Conservation (phyloP, 2,113 vertebrate species). For the Malurus alboscapulatus region DNA sequence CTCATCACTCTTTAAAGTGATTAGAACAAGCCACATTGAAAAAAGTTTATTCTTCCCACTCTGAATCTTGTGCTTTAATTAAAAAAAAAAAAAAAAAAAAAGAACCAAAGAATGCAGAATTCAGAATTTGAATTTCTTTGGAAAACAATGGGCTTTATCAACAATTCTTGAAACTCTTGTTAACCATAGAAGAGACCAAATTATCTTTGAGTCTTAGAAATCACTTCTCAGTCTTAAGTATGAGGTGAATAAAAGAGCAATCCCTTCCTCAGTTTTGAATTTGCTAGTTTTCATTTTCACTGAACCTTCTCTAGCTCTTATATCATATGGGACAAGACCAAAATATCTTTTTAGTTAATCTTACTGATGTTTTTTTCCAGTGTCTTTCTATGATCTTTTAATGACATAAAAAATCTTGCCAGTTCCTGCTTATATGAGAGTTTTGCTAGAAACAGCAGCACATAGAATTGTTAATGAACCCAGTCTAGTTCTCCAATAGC, state of each 20-base stretch:
- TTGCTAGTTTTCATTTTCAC: neutral
- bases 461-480: neutral
- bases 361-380: neutral
- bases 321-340: neutral
- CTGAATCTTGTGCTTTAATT: neutral
- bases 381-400: neutral
- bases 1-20: neutral
- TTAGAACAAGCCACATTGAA: neutral
- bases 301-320: neutral
- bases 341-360: neutral
- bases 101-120: neutral
- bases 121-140: neutral
- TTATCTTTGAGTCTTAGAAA: neutral
- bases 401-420: neutral
- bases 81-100: too few relatives aligned
- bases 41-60: neutral
- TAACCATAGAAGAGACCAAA: neutral
- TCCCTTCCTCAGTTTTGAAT: neutral
- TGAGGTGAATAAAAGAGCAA: neutral
- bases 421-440: neutral
- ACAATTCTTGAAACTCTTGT: neutral
- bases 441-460: neutral
- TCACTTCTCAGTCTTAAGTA: neutral
- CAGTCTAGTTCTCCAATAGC: neutral
- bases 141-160: neutral